Conservation (phyloP, 1,140 invertebrate genomes). For the Drosophila sp. region DNA sequence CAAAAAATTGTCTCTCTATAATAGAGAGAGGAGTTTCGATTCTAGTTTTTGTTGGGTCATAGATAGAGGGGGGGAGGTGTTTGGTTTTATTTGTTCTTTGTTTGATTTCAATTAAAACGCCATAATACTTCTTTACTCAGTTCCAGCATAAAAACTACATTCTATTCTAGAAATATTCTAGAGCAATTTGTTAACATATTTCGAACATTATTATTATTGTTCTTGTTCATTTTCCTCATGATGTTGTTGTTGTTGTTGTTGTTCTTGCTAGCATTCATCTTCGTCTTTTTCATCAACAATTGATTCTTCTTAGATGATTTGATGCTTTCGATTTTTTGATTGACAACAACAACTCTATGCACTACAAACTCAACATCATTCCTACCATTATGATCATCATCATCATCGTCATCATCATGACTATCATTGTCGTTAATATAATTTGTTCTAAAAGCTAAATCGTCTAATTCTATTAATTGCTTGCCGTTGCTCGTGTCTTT, state of each 20-base stretch:
- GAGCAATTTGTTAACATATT: constrained; percentile 52
- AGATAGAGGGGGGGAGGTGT: too few relatives aligned
- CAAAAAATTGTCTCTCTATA: background rate
- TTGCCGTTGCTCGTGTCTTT: constrained; percentile 72
- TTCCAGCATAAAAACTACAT: constrained; percentile 83
- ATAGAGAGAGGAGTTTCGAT: background rate
- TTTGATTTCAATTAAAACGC: constrained; percentile 75
- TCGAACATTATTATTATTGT: constrained; percentile 44
- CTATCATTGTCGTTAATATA: constrained; percentile 38
- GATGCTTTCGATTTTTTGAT: background rate
- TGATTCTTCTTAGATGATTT: constrained; percentile 1
- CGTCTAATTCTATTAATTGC: constrained; percentile 74
- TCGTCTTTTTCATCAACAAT: background rate
- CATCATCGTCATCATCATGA: constrained; percentile 23
- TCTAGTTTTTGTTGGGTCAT: background rate
- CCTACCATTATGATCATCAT: constrained; percentile 15
- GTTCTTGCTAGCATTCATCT: constrained; percentile 30
- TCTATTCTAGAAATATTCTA: constrained; percentile 83
- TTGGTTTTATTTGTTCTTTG: background rate
- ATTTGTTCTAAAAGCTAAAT: constrained; percentile 56
- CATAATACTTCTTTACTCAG: constrained; percentile 83
- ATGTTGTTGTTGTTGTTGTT: constrained; percentile 15
- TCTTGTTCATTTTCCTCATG: constrained; percentile 12
- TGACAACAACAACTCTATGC: constrained; percentile 3
- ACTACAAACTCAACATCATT: constrained; percentile 13